These are phyloP conservation scores for Habrosyne pyritoides DNA, from an alignment of 2,888 invertebrate species.

Conservation along the genomic window DNA sequence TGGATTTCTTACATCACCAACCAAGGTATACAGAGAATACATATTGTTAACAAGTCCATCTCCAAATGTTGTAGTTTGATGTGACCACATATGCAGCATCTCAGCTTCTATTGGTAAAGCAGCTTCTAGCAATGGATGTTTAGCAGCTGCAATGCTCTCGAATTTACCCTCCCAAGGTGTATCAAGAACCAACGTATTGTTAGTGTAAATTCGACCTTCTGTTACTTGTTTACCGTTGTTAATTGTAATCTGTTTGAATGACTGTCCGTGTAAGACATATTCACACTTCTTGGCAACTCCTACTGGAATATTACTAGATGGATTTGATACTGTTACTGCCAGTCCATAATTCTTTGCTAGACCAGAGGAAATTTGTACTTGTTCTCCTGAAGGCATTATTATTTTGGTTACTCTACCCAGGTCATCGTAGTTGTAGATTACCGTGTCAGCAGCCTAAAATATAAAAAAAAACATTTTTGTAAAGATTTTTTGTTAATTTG, in stretches of 20 bases:
- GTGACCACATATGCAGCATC: slow-evolving; percentile 95
- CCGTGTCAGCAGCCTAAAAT: slow-evolving; percentile 91
- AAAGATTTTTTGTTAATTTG: no score
- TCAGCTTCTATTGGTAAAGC: slow-evolving; percentile 94
- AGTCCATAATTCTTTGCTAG: slow-evolving; percentile 90
- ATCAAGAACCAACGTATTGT: slow-evolving; percentile 90
- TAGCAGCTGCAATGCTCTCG: slow-evolving; percentile 90
- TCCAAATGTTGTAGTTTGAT: slow-evolving; percentile 90
- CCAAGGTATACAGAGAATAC: slow-evolving; percentile 91
- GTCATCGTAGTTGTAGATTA: slow-evolving; percentile 95
- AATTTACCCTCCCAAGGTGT: slow-evolving; percentile 90
- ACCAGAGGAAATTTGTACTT: slow-evolving; percentile 90
- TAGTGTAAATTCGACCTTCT: slow-evolving; percentile 89
- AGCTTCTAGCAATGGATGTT: slow-evolving; percentile 92
- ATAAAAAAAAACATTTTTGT: slow-evolving; percentile 32
- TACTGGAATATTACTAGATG: slow-evolving; percentile 79
- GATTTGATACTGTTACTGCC: slow-evolving; percentile 87
- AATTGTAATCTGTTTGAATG: slow-evolving; percentile 87
- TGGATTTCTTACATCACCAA: slow-evolving; percentile 93
- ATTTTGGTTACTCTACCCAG: slow-evolving; percentile 93
- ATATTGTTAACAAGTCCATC: slow-evolving; percentile 89
- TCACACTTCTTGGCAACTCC: slow-evolving; percentile 83
- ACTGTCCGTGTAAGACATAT: slow-evolving; percentile 85
- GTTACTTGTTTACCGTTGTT: slow-evolving; percentile 88
- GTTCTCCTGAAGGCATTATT: slow-evolving; percentile 96